Conservation (phyloP, 2,888 invertebrate species). For the Liodrosophila aerea region DNA sequence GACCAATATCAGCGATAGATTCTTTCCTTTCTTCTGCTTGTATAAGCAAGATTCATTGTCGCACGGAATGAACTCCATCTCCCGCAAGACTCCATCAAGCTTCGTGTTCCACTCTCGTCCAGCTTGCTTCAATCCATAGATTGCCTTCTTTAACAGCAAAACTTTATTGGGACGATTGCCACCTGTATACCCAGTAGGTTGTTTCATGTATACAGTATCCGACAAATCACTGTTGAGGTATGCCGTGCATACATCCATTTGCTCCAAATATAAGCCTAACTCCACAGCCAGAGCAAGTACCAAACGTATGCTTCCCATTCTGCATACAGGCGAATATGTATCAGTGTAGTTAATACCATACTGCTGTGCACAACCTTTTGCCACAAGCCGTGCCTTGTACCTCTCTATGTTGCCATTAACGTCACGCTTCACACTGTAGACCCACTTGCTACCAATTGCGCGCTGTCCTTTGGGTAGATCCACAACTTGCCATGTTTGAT, state of each 20-base stretch:
- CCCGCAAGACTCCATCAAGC: not conserved
- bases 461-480: slow-evolving; percentile 1
- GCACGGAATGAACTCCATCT: not conserved
- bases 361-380: not conserved
- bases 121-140: not conserved
- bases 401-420: not conserved
- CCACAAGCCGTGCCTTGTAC: not conserved
- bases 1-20: no score
- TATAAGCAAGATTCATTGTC: no score
- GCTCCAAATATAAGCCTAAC: no score
- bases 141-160: not conserved
- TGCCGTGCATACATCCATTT: not conserved
- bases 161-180: not conserved
- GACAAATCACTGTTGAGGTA: not conserved
- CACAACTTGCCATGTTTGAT: no score
- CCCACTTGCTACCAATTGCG: slow-evolving; percentile 7
- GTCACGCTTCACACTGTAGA: slow-evolving; percentile 5
- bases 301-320: not conserved
- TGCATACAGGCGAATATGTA: not conserved
- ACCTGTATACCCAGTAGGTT: no score
- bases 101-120: not conserved
- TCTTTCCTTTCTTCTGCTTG: no score
- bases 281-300: no score
- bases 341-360: not conserved
- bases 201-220: no score